phyloP scores from a whole-genome alignment of 2,113 vertebrate genomes.

The Datnioides undecimradiatus region DNA sequence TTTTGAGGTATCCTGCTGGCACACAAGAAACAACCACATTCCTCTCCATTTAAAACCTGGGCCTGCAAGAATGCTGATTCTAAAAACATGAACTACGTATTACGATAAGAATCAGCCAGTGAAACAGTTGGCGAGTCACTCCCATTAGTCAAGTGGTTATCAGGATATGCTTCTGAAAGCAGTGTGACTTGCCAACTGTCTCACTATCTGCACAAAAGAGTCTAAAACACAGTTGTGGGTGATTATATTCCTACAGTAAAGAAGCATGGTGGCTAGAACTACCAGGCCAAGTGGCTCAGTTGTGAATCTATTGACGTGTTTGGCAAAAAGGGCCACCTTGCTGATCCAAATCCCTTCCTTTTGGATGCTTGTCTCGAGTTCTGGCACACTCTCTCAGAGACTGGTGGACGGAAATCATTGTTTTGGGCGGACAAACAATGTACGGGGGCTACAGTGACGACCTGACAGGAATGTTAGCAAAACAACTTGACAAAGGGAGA shows the following conservation, averaged over 20 bases:
- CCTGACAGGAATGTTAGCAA: constrained; percentile 70
- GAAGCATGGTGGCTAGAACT: constrained; percentile 20
- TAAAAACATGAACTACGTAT: constrained; percentile 12
- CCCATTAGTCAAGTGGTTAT: constrained; percentile 20
- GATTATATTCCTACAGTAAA: constrained; percentile 62
- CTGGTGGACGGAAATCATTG: constrained; percentile 62
- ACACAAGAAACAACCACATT: constrained; percentile 8
- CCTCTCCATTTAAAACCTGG: constrained; percentile 19
- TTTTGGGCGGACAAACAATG: constrained; percentile 72
- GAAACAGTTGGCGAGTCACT: constrained; percentile 26
- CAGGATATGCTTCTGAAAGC: constrained; percentile 25
- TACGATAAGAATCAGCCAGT: constrained; percentile 24
- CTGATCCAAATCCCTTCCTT: constrained; percentile 50
- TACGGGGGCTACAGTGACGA: constrained; percentile 60
- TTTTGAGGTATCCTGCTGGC: neutral
- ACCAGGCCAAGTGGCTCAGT: constrained; percentile 28
- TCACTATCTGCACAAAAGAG: constrained; percentile 34
- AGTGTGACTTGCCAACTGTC: constrained; percentile 32
- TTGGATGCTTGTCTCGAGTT: constrained; percentile 49
- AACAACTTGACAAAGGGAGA: constrained; percentile 67
- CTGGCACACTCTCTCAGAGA: constrained; percentile 50
- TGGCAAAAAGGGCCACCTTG: constrained; percentile 32
- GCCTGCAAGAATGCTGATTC: constrained; percentile 14
- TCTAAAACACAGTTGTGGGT: constrained; percentile 36
- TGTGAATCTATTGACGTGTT: constrained; percentile 46